Evolutionary conservation across 2,113 vertebrate species (phyloP), one percentile per base, ranked within the genome.

Genomic region (Hippocampus barbouri): DNA sequence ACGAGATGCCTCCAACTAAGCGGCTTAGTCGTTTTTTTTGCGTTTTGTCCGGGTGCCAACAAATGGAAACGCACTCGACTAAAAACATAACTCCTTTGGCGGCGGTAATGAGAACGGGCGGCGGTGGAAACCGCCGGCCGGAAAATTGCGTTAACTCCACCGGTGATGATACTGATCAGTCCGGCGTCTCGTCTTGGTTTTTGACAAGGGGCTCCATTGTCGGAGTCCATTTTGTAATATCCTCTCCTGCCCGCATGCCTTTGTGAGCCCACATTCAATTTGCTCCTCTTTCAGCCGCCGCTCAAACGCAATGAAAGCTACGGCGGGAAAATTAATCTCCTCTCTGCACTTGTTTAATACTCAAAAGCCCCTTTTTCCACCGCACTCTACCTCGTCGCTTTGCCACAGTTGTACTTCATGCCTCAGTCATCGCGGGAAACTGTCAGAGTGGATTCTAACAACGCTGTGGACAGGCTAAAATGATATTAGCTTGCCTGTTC

Each of bases 121-220:
- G 15, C 63, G 11, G 12, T 11, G 41, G 51, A 73, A 74, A 83
- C 79, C 77, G 80, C 85, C 73, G 72, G 67, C 78, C 27, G 51
- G 85, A 79, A 86, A 89, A 91, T 86, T 81, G 76, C 79, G 86
- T 85, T 77, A 84, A 83, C 85, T 87, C 82, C 71, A 59, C 67
- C 78, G 34, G 45, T 64, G 83, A 79, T 83, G 83, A 82, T 83
- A 71, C 69, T 11, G 72, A 83, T 72, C 71, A 20, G 23, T 76
- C 75, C 30, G 51, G 49, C 27, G 47, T 16, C 25, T 16, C 20
- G 49, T 54, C 66, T 23, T 56, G 47, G 60, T 75, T 60, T 80
- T 85, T 66, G 77, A 86, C 85, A 81, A 38, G 70, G 75, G 64
- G 83, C 70, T 75, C 56, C 80, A 77, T 86, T 81, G 80, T 86